phyloP scores from a whole-genome alignment of 2,797 vertebrate species.

The Sebastes taczanowskii region DNA sequence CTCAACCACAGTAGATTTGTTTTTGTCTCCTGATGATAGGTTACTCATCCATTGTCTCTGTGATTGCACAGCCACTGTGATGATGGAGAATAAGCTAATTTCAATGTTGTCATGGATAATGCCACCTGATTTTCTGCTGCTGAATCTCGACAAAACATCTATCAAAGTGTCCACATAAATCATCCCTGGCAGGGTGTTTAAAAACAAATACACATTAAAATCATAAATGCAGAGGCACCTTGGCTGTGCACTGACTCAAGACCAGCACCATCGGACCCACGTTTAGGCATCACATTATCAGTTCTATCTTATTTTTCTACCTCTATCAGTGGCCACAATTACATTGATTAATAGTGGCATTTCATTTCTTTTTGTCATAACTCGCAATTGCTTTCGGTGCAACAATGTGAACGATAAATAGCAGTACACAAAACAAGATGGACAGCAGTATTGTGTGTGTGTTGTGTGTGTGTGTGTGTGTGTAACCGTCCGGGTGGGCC shows the following conservation, averaged over 20 bases:
- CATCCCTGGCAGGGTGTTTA: conserved; percentile 78
- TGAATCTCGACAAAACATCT: conserved; percentile 74
- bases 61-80: conserved; percentile 65
- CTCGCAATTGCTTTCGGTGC: conserved; percentile 39
- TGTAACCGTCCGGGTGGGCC: background rate
- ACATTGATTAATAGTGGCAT: conserved; percentile 72
- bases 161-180: conserved; percentile 77
- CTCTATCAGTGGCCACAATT: conserved; percentile 58
- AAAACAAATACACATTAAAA: conserved; percentile 71
- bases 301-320: conserved; percentile 43
- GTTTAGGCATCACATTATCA: conserved; percentile 52
- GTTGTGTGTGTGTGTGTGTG: background rate
- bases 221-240: conserved; percentile 28
- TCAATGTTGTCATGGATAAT: conserved; percentile 79
- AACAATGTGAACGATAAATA: conserved; percentile 27
- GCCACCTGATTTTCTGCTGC: conserved; percentile 76
- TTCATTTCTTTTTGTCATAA: conserved; percentile 61
- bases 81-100: conserved; percentile 74
- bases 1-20: conserved; percentile 60
- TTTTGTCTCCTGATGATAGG: conserved; percentile 65
- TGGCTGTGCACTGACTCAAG: conserved; percentile 21
- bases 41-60: conserved; percentile 64
- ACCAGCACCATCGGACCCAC: conserved; percentile 22
- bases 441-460: conserved; percentile 3
- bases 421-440: conserved; percentile 18